Base-by-base conservation (phyloP, 2,797 vertebrate genomes). In the Oceanodroma leucorhoa region DNA sequence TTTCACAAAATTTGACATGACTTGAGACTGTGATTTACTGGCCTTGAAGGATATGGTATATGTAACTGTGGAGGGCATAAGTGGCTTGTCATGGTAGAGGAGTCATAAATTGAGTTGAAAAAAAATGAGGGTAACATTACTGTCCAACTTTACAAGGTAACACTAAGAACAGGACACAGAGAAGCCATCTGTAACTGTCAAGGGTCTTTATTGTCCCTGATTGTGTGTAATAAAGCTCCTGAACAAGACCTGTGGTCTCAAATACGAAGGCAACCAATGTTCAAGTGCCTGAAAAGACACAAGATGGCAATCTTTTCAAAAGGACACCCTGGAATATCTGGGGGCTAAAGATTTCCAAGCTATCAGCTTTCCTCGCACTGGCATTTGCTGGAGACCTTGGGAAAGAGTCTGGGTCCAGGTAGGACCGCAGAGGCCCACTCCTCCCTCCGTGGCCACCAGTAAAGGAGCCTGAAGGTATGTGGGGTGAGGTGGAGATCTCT, bases 271-370 rank as follows among this genome's bases (percentile, higher is more conserved):
- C 38, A 40, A 30, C 9, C 32, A 4, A 23, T 0, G 2, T 3
- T 87, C 30, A 3, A 60, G 45, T 14, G 41, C 11, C 78, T 67
- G 90, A 20, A 19, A 60, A 75, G 94, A 95, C 96, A 80, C 94
- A 87, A 96, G 96, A 24, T 95, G 94, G 90, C 96, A 95, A 94
- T 95, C 89, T 95, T 92, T 26, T 53, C 92, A 19, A 92, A 89
- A 95, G 84, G 55, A 92, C 83, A 45, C 24, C 26, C 64, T 77
- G 36, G 21, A 48, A 11, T 55, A 41, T 29, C 60, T 34, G 0
- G 0, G 48, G 29, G 66, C n/a, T 80, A 1, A 9, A 26, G 36
- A 22, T 29, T 76, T 45, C 51, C 21, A 24, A 64, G 70, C 9
- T n/a, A 3, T 45, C 27, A 1, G 43, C 62, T 58, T 40, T 41